Conservation (phyloP, 2,797 vertebrate species). For the Phyllotis vaccarum region DNA sequence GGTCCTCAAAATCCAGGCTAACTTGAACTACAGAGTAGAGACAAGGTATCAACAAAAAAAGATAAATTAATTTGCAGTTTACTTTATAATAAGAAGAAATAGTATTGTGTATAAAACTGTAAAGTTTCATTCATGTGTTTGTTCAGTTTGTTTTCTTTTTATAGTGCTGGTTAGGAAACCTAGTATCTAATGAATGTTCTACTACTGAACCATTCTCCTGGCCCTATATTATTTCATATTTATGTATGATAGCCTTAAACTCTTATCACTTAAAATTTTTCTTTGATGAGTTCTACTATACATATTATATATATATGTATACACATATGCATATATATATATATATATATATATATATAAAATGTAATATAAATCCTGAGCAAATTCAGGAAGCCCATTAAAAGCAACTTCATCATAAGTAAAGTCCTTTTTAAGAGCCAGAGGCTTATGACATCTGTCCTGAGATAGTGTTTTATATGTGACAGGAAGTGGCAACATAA, state of each 20-base stretch:
- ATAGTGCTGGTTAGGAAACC: background rate
- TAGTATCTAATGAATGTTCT: background rate
- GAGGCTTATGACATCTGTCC: too few species aligned
- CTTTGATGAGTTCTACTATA: background rate
- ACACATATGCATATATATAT: background rate
- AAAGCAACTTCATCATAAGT: slow-evolving; percentile 93
- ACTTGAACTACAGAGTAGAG: background rate
- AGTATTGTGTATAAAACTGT: background rate
- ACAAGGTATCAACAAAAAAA: background rate
- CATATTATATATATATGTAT: background rate
- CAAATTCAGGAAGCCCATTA: slow-evolving; percentile 92
- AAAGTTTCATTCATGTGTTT: background rate
- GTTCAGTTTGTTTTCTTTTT: background rate
- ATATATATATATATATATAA: too few species aligned
- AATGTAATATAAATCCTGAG: slow-evolving; percentile 92
- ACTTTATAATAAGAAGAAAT: background rate
- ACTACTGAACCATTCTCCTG: background rate
- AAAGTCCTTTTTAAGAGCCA: background rate
- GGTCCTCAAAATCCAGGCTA: background rate
- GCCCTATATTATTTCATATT: background rate
- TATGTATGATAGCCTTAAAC: background rate
- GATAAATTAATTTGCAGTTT: background rate
- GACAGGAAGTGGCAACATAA: background rate
- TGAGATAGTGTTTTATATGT: background rate
- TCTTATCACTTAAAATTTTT: background rate